These are phyloP conservation scores for Eueremaeus valkanovi DNA, from an alignment of 2,888 invertebrate species.

Conservation along the genomic window DNA sequence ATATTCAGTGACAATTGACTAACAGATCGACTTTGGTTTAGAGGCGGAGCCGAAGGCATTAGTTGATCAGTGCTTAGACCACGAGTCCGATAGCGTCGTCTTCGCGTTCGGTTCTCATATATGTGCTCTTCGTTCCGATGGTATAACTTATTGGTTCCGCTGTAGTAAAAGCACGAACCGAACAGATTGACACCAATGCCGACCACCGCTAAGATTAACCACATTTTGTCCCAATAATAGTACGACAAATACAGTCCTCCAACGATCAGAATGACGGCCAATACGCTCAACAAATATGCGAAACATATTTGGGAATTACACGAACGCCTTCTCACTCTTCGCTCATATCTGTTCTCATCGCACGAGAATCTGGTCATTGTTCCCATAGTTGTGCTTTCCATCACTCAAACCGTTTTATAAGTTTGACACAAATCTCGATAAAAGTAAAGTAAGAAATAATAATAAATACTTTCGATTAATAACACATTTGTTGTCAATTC, in stretches of 20 bases:
- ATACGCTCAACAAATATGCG: slow-evolving; percentile 44
- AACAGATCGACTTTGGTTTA: slow-evolving; percentile 37
- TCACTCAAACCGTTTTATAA: not conserved
- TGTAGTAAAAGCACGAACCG: slow-evolving; percentile 45
- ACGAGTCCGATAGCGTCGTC: not conserved
- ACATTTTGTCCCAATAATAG: slow-evolving; percentile 45
- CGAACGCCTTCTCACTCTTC: not conserved
- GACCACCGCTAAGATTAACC: slow-evolving; percentile 45
- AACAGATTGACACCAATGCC: slow-evolving; percentile 45
- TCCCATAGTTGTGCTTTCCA: not conserved
- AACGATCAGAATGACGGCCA: slow-evolving; percentile 45
- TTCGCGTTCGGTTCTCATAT: not conserved
- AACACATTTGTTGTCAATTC: too few relatives aligned
- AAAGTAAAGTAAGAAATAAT: too few relatives aligned
- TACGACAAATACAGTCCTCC: slow-evolving; percentile 46
- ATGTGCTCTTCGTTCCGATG: not conserved
- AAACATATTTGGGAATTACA: slow-evolving; percentile 45
- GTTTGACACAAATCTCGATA: too few relatives aligned
- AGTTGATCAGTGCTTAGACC: slow-evolving; percentile 25
- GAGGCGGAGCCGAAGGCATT: slow-evolving; percentile 16
- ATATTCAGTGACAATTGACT: slow-evolving; percentile 47
- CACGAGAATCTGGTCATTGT: not conserved
- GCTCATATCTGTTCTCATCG: not conserved
- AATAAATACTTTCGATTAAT: too few relatives aligned
- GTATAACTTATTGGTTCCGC: slow-evolving; percentile 26